Conservation (phyloP, 2,888 invertebrate species). For the Allacma fusca region DNA sequence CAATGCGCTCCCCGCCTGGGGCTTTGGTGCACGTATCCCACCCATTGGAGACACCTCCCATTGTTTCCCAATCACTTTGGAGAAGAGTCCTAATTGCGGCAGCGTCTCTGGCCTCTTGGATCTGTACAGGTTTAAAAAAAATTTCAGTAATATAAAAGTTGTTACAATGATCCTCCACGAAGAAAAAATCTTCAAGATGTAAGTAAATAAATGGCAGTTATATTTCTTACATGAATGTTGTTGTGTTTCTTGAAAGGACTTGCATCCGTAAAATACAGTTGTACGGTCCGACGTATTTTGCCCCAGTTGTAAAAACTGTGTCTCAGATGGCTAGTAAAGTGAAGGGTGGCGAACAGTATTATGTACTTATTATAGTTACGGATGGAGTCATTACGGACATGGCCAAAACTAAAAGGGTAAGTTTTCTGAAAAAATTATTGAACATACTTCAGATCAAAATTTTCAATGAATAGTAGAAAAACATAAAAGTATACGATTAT, state of each 20-base stretch:
- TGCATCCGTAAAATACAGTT: conserved; percentile 63
- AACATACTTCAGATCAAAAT: too few species aligned
- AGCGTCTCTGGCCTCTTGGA: conserved; percentile 66
- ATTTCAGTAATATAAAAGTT: too few species aligned
- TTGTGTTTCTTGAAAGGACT: conserved; percentile 59
- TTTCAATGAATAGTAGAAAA: too few species aligned
- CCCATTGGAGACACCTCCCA: conserved; percentile 67
- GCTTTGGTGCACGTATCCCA: conserved; percentile 67
- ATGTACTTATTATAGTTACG: conserved; percentile 68
- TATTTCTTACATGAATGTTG: too few species aligned
- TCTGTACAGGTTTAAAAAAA: conserved; percentile 63
- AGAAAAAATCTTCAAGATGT: too few species aligned
- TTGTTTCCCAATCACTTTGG: conserved; percentile 64
- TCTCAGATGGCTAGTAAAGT: conserved; percentile 64
- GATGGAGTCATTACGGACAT: conserved; percentile 71
- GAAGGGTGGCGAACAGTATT: conserved; percentile 66
- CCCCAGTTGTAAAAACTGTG: conserved; percentile 67
- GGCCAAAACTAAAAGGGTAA: conserved; percentile 66
- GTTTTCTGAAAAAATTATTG: not conserved
- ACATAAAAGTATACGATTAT: too few species aligned
- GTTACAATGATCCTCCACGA: too few species aligned
- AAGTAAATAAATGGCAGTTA: too few species aligned
- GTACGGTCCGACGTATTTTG: conserved; percentile 70
- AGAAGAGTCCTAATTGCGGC: conserved; percentile 65
- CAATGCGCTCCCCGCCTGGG: conserved; percentile 67